Conservation (phyloP, 2,888 invertebrate genomes). For the Ephialtes manifestator region DNA sequence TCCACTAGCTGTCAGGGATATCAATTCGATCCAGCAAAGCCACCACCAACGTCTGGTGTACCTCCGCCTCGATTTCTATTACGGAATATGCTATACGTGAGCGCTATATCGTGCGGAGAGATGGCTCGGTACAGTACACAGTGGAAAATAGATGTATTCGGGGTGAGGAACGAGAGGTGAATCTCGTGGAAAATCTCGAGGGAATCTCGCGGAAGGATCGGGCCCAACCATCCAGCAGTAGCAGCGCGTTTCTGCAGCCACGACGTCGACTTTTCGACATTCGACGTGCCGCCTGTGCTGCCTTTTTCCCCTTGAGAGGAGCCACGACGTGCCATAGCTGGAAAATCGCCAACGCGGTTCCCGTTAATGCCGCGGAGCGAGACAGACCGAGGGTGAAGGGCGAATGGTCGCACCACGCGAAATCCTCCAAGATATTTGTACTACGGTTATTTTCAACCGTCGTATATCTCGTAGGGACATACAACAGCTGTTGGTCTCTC, state of each 20-base stretch:
- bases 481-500: constrained; percentile 9
- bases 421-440: constrained; percentile 16
- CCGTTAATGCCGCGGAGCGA: constrained; percentile 48
- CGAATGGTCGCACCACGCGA: constrained; percentile 29
- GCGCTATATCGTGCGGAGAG: constrained; percentile 6
- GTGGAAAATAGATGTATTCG: constrained; percentile 45
- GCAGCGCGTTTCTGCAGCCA: constrained; percentile 30
- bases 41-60: constrained; percentile 43
- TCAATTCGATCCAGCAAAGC: constrained; percentile 58
- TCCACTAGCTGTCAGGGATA: constrained; percentile 55
- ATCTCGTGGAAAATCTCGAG: constrained; percentile 64
- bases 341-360: constrained; percentile 63
- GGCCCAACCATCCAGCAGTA: constrained; percentile 4
- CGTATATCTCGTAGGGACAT: neutral
- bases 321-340: constrained; percentile 60
- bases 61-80: constrained; percentile 50
- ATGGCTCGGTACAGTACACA: constrained; percentile 34
- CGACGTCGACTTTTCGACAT: constrained; percentile 60
- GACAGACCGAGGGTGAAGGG: constrained; percentile 12
- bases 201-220: constrained; percentile 55
- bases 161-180: constrained; percentile 35
- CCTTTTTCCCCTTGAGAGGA: constrained; percentile 66
- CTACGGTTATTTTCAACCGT: neutral
- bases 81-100: constrained; percentile 39
- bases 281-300: constrained; percentile 51